A percentile compares a stretch with the other conserved stretches of the same genome.
Evolutionary conservation across 2,113 vertebrate species (phyloP).

Genomic region (Cololabis saira): DNA sequence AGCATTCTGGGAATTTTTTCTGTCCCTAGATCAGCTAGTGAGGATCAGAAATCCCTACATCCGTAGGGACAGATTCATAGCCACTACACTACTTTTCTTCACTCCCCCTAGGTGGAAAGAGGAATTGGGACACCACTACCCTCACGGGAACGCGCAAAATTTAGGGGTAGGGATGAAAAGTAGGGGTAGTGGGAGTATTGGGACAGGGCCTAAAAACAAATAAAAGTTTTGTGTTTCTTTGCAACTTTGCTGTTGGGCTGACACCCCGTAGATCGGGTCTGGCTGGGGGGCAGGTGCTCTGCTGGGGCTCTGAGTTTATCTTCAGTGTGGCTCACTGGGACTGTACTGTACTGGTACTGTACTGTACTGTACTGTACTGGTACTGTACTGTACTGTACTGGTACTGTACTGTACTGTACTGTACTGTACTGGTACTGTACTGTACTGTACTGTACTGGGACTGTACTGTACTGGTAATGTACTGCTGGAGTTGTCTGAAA

Average conservation of each 20-base stretch:
- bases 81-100: no score
- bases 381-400: slow-evolving; percentile 36
- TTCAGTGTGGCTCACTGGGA: slow-evolving; percentile 44
- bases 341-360: slow-evolving; percentile 36
- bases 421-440: slow-evolving; percentile 46
- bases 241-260: slow-evolving; percentile 51
- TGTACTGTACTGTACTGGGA: slow-evolving; percentile 29
- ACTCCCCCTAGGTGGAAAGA: no score
- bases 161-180: no score
- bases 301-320: slow-evolving; percentile 63
- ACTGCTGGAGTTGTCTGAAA: slow-evolving; percentile 40
- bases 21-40: no score
- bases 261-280: slow-evolving; percentile 70
- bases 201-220: no score
- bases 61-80: no score
- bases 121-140: no score
- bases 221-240: background rate
- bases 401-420: slow-evolving; percentile 35
- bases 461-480: slow-evolving; percentile 9
- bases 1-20: no score
- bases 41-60: no score
- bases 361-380: slow-evolving; percentile 31
- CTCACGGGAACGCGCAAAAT: no score
- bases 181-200: no score
- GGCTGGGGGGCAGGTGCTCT: slow-evolving; percentile 61